These are phyloP conservation scores for Monoplex corrugatus DNA, from an alignment of 2,888 invertebrate species.

Conservation along the genomic window DNA sequence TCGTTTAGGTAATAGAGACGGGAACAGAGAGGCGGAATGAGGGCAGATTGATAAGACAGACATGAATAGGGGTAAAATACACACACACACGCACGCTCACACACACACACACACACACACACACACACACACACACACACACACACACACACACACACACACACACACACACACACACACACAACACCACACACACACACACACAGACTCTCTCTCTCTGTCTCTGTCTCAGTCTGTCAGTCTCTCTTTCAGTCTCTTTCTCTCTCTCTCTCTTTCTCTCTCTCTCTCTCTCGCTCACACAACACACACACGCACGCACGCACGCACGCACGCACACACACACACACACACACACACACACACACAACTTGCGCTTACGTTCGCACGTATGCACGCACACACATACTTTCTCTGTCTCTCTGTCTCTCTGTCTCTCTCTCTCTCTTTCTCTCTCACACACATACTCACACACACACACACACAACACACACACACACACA, in stretches of 20 bases:
- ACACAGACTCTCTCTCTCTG: neutral
- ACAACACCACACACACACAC: neutral
- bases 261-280: neutral
- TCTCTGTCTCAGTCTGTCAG: neutral
- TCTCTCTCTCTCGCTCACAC: slow-evolving; percentile 22
- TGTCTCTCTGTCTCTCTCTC: no score
- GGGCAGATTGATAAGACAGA: no score
- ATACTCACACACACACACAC: neutral
- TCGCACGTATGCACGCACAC: no score
- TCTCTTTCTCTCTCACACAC: neutral
- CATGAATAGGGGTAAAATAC: neutral
- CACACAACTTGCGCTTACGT: no score
- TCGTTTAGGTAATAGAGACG: no score
- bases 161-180: neutral
- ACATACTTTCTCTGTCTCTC: neutral
- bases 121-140: neutral
- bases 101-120: neutral
- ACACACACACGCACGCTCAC: neutral
- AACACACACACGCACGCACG: no score
- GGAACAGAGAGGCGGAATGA: no score
- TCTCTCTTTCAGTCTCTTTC: no score
- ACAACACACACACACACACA: neutral
- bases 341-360: no score
- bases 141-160: neutral
- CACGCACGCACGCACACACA: no score